phyloP scores from a whole-genome alignment of 2,888 invertebrate genomes.

The Octodonta nipae region DNA sequence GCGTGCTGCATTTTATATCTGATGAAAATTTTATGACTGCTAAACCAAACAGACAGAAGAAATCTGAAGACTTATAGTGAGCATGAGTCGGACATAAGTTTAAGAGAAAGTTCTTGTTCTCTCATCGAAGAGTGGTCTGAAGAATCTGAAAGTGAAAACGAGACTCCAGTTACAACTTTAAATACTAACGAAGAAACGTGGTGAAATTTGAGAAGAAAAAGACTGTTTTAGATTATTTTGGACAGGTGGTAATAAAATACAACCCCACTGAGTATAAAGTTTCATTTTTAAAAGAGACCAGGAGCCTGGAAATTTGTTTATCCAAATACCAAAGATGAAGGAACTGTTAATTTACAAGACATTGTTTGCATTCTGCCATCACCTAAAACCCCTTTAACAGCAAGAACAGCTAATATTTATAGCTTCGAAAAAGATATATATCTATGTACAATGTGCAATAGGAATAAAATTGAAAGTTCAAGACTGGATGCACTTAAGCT shows the following conservation, averaged over 20 bases:
- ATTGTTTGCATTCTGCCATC: slow-evolving; percentile 3
- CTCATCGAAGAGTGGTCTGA: too few species aligned
- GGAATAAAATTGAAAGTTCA: neutral
- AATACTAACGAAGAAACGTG: slow-evolving; percentile 3
- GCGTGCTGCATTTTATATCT: slow-evolving; percentile 1
- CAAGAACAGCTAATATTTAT: slow-evolving; percentile 3
- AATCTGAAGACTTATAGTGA: too few species aligned
- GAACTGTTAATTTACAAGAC: too few species aligned
- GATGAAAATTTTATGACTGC: too few species aligned
- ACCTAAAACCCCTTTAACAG: slow-evolving; percentile 2
- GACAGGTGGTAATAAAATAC: slow-evolving; percentile 4
- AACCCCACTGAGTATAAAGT: slow-evolving; percentile 2
- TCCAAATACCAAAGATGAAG: slow-evolving; percentile 3
- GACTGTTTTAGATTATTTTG: slow-evolving; percentile 4
- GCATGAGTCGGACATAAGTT: too few species aligned
- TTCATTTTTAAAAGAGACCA: slow-evolving; percentile 4
- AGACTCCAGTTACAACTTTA: too few species aligned
- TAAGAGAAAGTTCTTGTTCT: too few species aligned
- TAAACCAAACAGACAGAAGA: too few species aligned
- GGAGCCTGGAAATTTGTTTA: slow-evolving; percentile 5
- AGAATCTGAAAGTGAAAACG: too few species aligned
- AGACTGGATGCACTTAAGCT: too few species aligned
- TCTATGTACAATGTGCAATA: slow-evolving; percentile 4
- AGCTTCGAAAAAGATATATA: slow-evolving; percentile 3
- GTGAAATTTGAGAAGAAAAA: slow-evolving; percentile 3